Percentiles rank a stretch among this genome's conserved stretches.
These are phyloP conservation scores for Phymanthus crucifer DNA, from an alignment of 92 coral and sea anemone genomes.

Conservation along the genomic window DNA sequence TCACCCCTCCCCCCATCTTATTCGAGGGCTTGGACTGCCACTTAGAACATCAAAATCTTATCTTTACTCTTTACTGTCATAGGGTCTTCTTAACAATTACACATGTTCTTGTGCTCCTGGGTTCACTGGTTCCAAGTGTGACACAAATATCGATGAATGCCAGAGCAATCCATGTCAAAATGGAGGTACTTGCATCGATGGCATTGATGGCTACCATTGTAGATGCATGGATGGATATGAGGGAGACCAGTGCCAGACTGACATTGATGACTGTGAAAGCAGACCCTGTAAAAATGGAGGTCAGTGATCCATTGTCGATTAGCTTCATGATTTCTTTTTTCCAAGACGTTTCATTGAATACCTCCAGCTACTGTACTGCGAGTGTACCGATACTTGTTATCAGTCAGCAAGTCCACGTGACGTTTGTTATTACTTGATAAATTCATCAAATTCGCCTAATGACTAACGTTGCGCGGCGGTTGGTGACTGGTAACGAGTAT, in stretches of 20 bases:
- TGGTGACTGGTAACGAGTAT: too few species aligned
- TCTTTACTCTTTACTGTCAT: background rate
- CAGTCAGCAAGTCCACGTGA: too few species aligned
- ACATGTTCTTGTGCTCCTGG: conserved; percentile 66
- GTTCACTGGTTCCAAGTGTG: conserved; percentile 70
- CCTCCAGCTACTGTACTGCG: too few species aligned
- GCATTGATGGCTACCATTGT: conserved; percentile 63
- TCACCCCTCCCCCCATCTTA: background rate
- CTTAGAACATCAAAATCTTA: background rate
- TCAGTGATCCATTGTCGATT: background rate
- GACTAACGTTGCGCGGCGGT: too few species aligned
- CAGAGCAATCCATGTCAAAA: conserved; percentile 61
- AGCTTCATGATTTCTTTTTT: too few species aligned
- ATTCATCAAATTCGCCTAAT: too few species aligned
- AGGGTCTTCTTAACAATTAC: conserved; percentile 69
- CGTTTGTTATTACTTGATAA: too few species aligned
- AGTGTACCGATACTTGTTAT: too few species aligned
- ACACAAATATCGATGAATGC: conserved; percentile 74
- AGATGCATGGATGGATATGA: conserved; percentile 64
- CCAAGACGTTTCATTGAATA: too few species aligned
- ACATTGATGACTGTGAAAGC: conserved; percentile 63
- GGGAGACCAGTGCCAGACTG: conserved; percentile 53
- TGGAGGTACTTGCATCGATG: conserved; percentile 76
- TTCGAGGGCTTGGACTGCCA: background rate
- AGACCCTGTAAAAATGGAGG: conserved; percentile 71